Evolutionary conservation across 2,797 vertebrate genomes (phyloP).

Genomic region (Hylomyscus alleni): DNA sequence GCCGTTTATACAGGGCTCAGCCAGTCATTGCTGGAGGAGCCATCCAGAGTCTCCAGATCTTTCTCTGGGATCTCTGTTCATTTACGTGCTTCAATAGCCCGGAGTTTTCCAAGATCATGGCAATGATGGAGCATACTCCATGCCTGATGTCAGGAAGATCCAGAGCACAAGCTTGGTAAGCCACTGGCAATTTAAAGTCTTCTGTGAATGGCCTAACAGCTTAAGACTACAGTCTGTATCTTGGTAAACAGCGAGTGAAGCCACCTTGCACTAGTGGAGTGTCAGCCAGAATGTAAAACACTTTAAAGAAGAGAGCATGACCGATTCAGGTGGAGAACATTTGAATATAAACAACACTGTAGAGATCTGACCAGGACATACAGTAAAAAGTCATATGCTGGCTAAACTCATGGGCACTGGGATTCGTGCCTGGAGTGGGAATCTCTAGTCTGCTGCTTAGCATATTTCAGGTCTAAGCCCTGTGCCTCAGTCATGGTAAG

Average conservation of each 20-base stretch:
- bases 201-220: not conserved
- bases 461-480: not conserved
- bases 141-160: not conserved
- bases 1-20: not conserved
- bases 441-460: too few species aligned
- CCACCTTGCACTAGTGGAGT: not conserved
- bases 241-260: not conserved
- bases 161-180: not conserved
- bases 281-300: not conserved
- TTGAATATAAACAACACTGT: not conserved
- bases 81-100: not conserved
- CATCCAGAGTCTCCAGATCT: fast-evolving
- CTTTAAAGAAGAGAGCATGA: not conserved
- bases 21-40: not conserved
- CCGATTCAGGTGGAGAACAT: not conserved
- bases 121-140: not conserved
- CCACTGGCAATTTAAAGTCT: not conserved
- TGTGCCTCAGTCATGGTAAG: not conserved
- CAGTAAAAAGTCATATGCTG: not conserved
- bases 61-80: not conserved
- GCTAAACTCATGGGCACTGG: not conserved
- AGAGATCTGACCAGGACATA: not conserved
- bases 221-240: not conserved
- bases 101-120: not conserved
- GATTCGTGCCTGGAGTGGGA: too few species aligned